Evolutionary conservation across 2,113 vertebrate species (phyloP).

Genomic region (Protobothrops flavoviridis): DNA sequence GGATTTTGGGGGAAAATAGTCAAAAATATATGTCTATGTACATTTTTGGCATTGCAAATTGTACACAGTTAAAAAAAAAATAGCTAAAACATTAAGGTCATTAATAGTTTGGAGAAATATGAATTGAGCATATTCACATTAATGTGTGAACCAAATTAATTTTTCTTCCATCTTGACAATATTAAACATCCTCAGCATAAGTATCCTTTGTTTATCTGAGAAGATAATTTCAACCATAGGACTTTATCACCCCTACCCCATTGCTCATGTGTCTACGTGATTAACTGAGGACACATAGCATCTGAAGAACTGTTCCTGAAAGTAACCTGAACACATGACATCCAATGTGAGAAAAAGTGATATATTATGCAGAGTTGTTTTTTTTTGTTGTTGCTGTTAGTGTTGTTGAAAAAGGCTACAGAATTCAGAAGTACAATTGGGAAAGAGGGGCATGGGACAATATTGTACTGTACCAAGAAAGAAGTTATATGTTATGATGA

Average conservation of each 20-base stretch:
- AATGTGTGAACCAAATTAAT: neutral
- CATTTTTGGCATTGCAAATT: neutral
- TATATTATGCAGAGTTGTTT: neutral
- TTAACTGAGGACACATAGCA: neutral
- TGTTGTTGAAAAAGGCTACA: neutral
- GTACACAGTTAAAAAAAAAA: neutral
- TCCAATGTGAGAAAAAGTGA: neutral
- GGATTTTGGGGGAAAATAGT: neutral
- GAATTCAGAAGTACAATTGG: neutral
- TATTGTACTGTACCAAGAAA: neutral
- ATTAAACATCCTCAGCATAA: neutral
- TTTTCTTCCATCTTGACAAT: neutral
- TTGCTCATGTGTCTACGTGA: neutral
- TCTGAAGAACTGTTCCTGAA: neutral
- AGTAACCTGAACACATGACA: neutral
- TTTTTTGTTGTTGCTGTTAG: neutral
- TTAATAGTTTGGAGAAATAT: neutral
- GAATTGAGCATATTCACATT: neutral
- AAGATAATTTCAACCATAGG: neutral
- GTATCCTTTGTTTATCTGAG: neutral
- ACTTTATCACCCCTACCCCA: neutral
- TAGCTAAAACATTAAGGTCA: neutral
- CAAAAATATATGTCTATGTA: neutral
- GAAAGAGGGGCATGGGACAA: neutral
- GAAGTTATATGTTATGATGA: neutral